A percentile compares a stretch with the other conserved stretches of the same genome.
These are phyloP conservation scores for Paramormyrops kingsleyae DNA, from an alignment of 2,113 vertebrate genomes.

Conservation along the genomic window DNA sequence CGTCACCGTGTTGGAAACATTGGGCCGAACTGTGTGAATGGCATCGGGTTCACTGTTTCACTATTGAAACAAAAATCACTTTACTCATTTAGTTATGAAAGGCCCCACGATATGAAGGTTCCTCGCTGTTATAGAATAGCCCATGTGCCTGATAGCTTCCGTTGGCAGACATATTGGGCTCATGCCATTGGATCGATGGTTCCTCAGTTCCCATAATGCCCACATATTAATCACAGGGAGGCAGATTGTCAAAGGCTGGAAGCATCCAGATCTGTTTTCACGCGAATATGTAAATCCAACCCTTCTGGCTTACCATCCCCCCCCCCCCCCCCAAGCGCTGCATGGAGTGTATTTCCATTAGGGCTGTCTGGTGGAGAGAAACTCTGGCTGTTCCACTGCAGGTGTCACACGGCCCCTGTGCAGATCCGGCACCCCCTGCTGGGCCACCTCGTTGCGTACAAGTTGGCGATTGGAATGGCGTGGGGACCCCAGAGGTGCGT, in stretches of 20 bases:
- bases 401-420: neutral
- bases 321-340: neutral
- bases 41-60: constrained; percentile 23
- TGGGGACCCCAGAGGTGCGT: neutral
- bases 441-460: neutral
- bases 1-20: constrained; percentile 15
- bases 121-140: constrained; percentile 6
- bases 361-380: neutral
- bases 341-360: neutral
- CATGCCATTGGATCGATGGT: neutral
- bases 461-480: neutral
- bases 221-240: neutral
- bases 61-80: neutral
- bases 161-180: neutral
- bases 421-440: neutral
- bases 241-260: constrained; percentile 21
- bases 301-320: neutral
- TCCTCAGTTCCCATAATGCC: neutral
- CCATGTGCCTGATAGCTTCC: neutral
- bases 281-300: neutral
- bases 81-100: neutral
- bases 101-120: neutral
- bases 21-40: constrained; percentile 25
- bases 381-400: neutral
- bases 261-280: neutral